Evolutionary conservation across 92 coral and sea anemone species (phyloP), one percentile per base, ranked within the genome.

Genomic region (Muricea muricata): DNA sequence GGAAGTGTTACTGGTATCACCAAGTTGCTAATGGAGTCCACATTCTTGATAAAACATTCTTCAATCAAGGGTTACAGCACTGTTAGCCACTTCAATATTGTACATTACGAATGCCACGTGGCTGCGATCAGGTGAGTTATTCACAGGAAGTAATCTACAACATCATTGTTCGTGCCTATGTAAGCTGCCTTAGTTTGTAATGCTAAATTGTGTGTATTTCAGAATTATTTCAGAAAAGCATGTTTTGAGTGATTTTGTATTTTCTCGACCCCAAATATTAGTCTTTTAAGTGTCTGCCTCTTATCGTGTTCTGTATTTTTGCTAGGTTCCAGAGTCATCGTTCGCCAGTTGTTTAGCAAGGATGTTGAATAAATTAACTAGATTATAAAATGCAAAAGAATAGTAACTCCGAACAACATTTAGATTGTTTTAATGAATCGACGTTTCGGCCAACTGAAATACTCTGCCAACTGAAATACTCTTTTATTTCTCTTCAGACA

Each of bases 271-370:
- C n/a, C n/a, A n/a, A n/a, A n/a, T n/a, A n/a, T n/a, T n/a, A n/a
- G n/a, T n/a, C n/a, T n/a, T 28, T 61, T 17, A 17, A 17, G 1
- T 61, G 69, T 8, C 20, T 20, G 26, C 26, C 13, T 24, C 26
- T 17, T 3, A 61, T 65, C 63, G 42, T 75, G 12, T 39, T 39
- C 5, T 11, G 45, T 39, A 5, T 12, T 1, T 1, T 75, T 85
- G 37, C 63, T 65, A 92, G 95, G 95, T 92, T 24, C 94, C 99
- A 3, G 99, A 96, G 73, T 96, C 99, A 0, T 97, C 99, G 3
- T 96, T 96, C 89, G 99, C 99, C 40, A 96, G 99, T 73, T 96
- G 99, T 84, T 87, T 96, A 52, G 97, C 99, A 24, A 92, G 99
- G 99, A 77, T 61, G n/a, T n/a, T n/a, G n/a, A n/a, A n/a, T n/a